These are phyloP conservation scores for Dynastes hyllus DNA, from an alignment of 2,888 invertebrate species.

Conservation along the genomic window DNA sequence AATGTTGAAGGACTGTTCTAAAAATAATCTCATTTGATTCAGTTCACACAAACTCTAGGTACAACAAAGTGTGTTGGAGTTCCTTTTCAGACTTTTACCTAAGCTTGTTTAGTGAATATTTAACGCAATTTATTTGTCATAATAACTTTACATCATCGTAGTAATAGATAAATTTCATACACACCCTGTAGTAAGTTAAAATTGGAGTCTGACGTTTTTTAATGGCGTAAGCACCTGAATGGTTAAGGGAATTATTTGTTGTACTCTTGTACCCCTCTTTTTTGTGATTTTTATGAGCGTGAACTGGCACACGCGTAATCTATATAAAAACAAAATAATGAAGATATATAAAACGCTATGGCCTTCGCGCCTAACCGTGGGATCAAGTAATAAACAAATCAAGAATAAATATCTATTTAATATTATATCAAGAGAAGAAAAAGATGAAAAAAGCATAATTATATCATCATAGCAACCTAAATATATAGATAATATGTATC, in stretches of 20 bases:
- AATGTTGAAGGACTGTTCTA: too few species aligned
- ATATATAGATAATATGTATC: slow-evolving; percentile 63
- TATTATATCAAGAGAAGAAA: slow-evolving; percentile 59
- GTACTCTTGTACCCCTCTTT: slow-evolving; percentile 8
- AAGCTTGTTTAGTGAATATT: too few species aligned
- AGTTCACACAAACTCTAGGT: too few species aligned
- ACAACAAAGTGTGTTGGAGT: too few species aligned
- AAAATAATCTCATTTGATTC: too few species aligned
- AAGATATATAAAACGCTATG: slow-evolving; percentile 66
- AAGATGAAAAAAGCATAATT: slow-evolving; percentile 55
- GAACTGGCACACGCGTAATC: slow-evolving; percentile 69
- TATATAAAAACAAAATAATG: slow-evolving; percentile 58
- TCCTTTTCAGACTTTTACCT: too few species aligned
- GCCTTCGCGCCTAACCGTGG: slow-evolving; percentile 71
- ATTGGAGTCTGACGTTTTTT: too few species aligned
- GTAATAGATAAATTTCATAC: too few species aligned
- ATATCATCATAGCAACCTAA: slow-evolving; percentile 67
- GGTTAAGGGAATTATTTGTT: slow-evolving; percentile 33
- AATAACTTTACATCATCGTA: too few species aligned
- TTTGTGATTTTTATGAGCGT: slow-evolving; percentile 61
- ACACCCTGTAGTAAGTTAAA: too few species aligned
- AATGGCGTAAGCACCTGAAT: background rate
- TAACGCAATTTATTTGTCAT: too few species aligned
- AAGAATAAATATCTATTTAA: slow-evolving; percentile 69
- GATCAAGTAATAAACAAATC: slow-evolving; percentile 72